Evolutionary conservation across 2,797 vertebrate genomes (phyloP).

Genomic region (Spheniscus humboldti): DNA sequence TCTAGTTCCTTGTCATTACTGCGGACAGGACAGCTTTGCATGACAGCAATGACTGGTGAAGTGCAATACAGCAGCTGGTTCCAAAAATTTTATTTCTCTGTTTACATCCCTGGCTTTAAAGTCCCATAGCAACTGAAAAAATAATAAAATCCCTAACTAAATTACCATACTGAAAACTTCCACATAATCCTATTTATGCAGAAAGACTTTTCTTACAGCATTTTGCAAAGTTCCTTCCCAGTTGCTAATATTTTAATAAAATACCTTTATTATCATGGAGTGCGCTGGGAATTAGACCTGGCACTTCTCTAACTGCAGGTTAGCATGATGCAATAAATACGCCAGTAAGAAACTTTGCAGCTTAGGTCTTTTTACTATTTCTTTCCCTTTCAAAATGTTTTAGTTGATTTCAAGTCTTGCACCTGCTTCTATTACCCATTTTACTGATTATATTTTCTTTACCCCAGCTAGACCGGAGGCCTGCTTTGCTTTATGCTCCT

Average conservation of each 20-base stretch:
- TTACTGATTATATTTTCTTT: constrained; percentile 17
- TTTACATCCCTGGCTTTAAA: constrained; percentile 56
- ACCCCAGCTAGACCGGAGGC: not conserved
- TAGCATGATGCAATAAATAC: not conserved
- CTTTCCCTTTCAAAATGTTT: not conserved
- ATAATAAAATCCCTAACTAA: constrained; percentile 34
- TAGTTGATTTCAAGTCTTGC: not conserved
- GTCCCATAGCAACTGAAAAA: constrained; percentile 58
- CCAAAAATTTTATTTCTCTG: constrained; percentile 55
- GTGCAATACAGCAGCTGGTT: constrained; percentile 37
- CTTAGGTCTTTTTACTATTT: not conserved
- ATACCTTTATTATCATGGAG: constrained; percentile 35
- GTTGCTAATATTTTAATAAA: constrained; percentile 67
- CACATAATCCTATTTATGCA: constrained; percentile 58
- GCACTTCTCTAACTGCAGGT: not conserved
- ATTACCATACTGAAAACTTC: constrained; percentile 59
- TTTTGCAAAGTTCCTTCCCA: constrained; percentile 43
- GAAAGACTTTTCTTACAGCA: constrained; percentile 22
- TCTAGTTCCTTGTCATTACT: not conserved
- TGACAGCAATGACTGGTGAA: not conserved
- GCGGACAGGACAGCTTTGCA: not conserved
- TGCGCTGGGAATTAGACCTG: not conserved
- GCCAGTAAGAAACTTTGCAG: not conserved
- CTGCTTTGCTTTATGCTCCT: constrained; percentile 4
- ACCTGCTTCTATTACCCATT: not conserved